A percentile compares a stretch with the other conserved stretches of the same genome.
These are phyloP conservation scores for Fragum sueziense DNA, from an alignment of 2,888 invertebrate species.

Conservation along the genomic window DNA sequence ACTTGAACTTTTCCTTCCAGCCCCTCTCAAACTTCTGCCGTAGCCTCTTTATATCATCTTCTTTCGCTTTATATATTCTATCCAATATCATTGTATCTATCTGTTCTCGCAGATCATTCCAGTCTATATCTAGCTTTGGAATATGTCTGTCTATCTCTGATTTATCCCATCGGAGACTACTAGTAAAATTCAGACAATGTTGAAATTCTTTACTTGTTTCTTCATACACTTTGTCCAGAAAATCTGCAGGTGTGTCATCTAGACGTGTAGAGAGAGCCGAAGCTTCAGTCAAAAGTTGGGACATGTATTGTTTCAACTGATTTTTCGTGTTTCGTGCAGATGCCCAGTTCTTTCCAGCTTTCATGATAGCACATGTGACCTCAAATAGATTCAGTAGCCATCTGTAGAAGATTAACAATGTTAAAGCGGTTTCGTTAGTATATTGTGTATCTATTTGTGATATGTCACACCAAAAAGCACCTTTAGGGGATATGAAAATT, in stretches of 20 bases:
- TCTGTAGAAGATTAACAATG: slow-evolving; percentile 11
- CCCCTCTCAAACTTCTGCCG: background rate
- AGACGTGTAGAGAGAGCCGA: background rate
- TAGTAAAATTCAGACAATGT: background rate
- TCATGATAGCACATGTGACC: slow-evolving; percentile 18
- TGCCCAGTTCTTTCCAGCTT: slow-evolving; percentile 16
- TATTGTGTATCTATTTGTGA: background rate
- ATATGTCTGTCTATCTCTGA: background rate
- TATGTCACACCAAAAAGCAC: background rate
- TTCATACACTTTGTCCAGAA: background rate
- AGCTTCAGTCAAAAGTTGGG: background rate
- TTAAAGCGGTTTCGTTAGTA: background rate
- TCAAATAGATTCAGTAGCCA: slow-evolving; percentile 43
- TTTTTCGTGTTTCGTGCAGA: background rate
- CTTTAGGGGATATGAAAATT: background rate
- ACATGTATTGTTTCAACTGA: background rate
- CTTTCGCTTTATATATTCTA: slow-evolving; percentile 7
- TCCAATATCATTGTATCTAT: slow-evolving; percentile 8
- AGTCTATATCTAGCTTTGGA: background rate
- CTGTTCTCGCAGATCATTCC: background rate
- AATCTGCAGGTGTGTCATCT: background rate
- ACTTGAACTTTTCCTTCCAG: background rate
- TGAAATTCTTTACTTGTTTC: background rate
- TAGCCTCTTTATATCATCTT: background rate
- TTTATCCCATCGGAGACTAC: background rate